A percentile compares a stretch with the other conserved stretches of the same genome.
phyloP scores from a whole-genome alignment of 2,113 vertebrate species.

The Platysternon megacephalum region DNA sequence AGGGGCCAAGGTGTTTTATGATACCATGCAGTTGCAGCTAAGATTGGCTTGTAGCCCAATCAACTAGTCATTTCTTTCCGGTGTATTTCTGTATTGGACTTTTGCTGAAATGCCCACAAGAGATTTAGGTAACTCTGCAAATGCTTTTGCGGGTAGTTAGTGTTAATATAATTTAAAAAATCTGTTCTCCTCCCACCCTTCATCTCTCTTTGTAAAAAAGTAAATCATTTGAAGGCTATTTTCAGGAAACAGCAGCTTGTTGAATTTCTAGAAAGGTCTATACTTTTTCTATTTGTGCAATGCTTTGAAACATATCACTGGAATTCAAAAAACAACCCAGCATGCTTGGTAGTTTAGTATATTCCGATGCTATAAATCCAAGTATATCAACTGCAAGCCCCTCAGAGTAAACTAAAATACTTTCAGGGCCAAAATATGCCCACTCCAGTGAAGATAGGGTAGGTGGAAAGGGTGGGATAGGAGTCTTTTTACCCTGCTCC shows the following conservation, averaged over 20 bases:
- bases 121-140: slow-evolving; percentile 71
- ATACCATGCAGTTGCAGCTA: slow-evolving; percentile 68
- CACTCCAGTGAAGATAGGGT: neutral
- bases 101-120: slow-evolving; percentile 69
- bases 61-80: slow-evolving; percentile 64
- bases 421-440: neutral
- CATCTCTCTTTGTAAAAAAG: slow-evolving; percentile 54
- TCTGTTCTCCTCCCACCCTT: slow-evolving; percentile 62
- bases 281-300: slow-evolving; percentile 40
- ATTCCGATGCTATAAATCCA: neutral
- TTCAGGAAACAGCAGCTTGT: slow-evolving; percentile 57
- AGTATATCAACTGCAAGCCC: neutral
- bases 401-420: neutral
- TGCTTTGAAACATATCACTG: slow-evolving; percentile 41
- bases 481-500: neutral
- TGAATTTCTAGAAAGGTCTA: slow-evolving; percentile 62
- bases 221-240: slow-evolving; percentile 66
- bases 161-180: slow-evolving; percentile 76
- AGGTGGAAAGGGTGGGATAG: neutral
- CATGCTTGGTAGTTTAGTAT: neutral
- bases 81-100: slow-evolving; percentile 58
- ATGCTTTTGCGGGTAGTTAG: slow-evolving; percentile 74
- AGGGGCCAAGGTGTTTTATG: slow-evolving; percentile 74
- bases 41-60: slow-evolving; percentile 64
- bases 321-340: neutral